Evolutionary conservation across 1,140 invertebrate genomes (phyloP), one percentile per base, ranked within the genome.

Genomic region (Lucilia cuprina): DNA sequence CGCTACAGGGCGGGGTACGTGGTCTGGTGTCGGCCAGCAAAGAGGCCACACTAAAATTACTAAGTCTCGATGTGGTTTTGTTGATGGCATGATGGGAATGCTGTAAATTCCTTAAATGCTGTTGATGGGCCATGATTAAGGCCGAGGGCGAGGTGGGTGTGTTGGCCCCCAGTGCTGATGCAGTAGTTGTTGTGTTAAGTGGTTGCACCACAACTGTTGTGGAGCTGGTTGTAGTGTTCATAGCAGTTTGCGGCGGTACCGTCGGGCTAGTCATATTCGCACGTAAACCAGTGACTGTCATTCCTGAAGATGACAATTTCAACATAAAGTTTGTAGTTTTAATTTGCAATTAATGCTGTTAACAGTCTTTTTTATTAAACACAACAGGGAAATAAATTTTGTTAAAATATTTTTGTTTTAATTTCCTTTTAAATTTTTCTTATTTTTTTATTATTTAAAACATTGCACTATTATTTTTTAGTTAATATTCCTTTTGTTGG

Each of bases 1-100:
- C 91, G n/a, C 41, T 78, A 10, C 41, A 41, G 41, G 41, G n/a
- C 47, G 88, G 74, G 0, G 88, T 87, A 34, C 75, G 55, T 7
- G 93, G 92, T 85, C 94, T 92, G 8, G 94, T 94, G 86, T 95
- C 94, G 0, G 94, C 94, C 85, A 95, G 87, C 34, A 95, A 91
- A 0, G 94, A 94, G 0, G 94, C 94, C 13, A 95, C 94, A 90
- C 94, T 95, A 89, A 95, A 95, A 84, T 91, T 91, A 89, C 94
- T 94, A 86, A 95, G 93, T 84, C 93, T 90, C n/a, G 92, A 91
- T 85, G 86, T 90, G 83, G 90, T 90, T 83, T 91, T 91, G 83
- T 89, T 86, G 91, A 93, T 87, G 84, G 85, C 84, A 75, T 87
- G 89, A 86, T 85, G 86, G 47, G 89, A 86, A 10, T 89, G 88